Evolutionary conservation across 2,797 vertebrate genomes (phyloP).

Genomic region (Leontocebus nigricollis): DNA sequence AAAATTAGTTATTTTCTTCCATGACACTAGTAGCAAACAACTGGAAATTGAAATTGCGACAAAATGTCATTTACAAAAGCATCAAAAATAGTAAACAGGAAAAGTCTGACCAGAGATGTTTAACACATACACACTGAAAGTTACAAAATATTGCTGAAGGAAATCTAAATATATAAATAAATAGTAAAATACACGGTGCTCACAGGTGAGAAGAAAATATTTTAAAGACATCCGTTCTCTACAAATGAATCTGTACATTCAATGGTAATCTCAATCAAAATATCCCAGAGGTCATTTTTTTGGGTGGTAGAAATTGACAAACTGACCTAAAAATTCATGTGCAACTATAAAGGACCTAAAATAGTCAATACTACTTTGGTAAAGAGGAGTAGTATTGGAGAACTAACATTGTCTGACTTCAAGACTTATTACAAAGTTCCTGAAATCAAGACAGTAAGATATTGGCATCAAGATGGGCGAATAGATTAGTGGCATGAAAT

Average conservation of each 20-base stretch:
- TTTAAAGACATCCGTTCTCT: neutral
- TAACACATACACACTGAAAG: neutral
- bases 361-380: neutral
- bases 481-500: neutral
- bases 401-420: neutral
- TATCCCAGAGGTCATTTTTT: neutral
- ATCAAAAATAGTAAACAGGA: neutral
- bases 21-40: neutral
- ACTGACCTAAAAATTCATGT: neutral
- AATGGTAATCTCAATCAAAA: neutral
- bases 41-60: neutral
- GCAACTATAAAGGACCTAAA: neutral
- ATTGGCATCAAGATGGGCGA: no score
- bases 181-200: neutral
- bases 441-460: neutral
- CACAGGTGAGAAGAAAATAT: neutral
- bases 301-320: neutral
- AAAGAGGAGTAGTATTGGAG: neutral
- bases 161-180: neutral
- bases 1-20: neutral
- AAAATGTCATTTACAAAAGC: neutral
- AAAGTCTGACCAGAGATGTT: neutral
- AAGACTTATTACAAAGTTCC: neutral
- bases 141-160: no score
- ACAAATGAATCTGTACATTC: neutral